Evolutionary conservation across 2,113 vertebrate species (phyloP), one percentile per base, ranked within the genome.

Genomic region (Chroicocephalus ridibundus): DNA sequence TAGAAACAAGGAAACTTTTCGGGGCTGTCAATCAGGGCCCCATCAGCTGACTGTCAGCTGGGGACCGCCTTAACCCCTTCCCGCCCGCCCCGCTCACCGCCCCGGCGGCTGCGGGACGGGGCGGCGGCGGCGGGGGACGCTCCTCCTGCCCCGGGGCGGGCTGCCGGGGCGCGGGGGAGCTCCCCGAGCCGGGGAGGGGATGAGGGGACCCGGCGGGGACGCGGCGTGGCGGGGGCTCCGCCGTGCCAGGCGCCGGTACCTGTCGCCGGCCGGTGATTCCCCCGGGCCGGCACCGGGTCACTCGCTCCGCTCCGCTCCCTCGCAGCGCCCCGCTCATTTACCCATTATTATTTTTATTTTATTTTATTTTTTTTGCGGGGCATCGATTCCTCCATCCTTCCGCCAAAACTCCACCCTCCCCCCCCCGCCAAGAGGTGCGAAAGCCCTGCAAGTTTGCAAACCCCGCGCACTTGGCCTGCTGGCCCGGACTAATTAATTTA

Each of bases 11-110:
- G 98, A 98, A 99, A 99, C 98, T 99, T 99, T 99, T 98, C 96
- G 91, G 97, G 96, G 98, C 98, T 99, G 99, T 99, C 98, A 98
- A 98, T 98, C 98, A 99, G 92, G 94, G 93, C 94, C 93, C 97
- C 97, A 97, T 99, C 99, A 99, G 99, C 99, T 99, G 99, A 99
- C 99, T 99, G 98, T 99, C 99, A 99, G 99, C 98, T 98, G 98
- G 98, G 97, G 93, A 91, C 62, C 18, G 55, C 65, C 80, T 84
- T 98, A 98, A 98, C 98, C 97, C 98, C 96, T 97, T 95, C 94
- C 36, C 84, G 81, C 82, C 97, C 94, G 25, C 60, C 46, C 52
- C 21, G 62, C 62, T 70, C 64, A 46, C 32, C 46, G 70, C 25
- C 21, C 24, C 11, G 52, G 42, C 22, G 85, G 74, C 3, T 36